phyloP scores from a whole-genome alignment of 2,888 invertebrate species.

The Mesorhabditis spiculigera region DNA sequence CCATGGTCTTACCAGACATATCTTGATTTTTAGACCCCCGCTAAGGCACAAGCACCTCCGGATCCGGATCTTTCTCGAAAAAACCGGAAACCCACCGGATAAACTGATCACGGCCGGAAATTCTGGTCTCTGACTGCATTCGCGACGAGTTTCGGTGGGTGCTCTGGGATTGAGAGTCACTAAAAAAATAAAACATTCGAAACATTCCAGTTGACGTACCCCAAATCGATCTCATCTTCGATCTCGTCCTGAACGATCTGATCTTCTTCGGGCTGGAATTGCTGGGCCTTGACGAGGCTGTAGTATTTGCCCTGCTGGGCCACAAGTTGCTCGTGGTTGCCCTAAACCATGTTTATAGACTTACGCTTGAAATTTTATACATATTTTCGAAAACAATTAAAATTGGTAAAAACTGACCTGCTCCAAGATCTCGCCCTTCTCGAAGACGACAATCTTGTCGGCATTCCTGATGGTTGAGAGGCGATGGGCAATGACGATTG shows the following conservation, averaged over 20 bases:
- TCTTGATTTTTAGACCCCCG: too few relatives aligned
- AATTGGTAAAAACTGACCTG: neutral
- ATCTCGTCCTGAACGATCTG: conserved; percentile 20
- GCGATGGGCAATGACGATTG: conserved; percentile 52
- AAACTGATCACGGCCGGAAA: too few relatives aligned
- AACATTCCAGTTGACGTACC: conserved; percentile 16
- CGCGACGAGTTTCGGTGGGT: too few relatives aligned
- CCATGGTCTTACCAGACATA: too few relatives aligned
- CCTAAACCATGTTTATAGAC: conserved; percentile 12
- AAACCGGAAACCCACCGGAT: too few relatives aligned
- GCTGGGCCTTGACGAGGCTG: conserved; percentile 47
- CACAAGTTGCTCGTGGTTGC: conserved; percentile 42
- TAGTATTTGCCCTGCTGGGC: conserved; percentile 37
- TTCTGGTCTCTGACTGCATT: too few relatives aligned
- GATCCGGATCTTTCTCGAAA: too few relatives aligned
- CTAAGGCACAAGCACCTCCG: too few relatives aligned
- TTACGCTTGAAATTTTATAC: neutral
- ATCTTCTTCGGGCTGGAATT: conserved; percentile 37
- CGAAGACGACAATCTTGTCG: conserved; percentile 50
- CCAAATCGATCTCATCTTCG: conserved; percentile 33
- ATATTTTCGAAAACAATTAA: too few relatives aligned
- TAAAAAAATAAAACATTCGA: too few relatives aligned
- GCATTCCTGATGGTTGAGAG: conserved; percentile 51
- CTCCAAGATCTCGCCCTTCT: conserved; percentile 46
- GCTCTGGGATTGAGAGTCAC: too few relatives aligned